These are phyloP conservation scores for Sardinella longiceps DNA, from an alignment of 2,797 vertebrate genomes.

Conservation along the genomic window DNA sequence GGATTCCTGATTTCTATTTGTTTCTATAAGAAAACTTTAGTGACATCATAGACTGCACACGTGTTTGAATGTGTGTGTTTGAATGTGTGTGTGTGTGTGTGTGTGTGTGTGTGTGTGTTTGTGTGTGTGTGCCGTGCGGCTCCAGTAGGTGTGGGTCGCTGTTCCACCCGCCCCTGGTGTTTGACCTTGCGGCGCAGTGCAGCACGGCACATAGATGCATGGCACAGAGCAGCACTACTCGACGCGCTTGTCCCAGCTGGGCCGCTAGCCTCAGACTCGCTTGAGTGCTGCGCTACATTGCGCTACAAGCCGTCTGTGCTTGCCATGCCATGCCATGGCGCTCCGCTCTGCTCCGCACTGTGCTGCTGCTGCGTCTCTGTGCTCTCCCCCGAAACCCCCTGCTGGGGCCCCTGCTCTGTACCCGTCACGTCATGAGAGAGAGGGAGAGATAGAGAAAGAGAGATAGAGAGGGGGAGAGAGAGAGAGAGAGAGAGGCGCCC, in stretches of 20 bases:
- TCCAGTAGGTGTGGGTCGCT: neutral
- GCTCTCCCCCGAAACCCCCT: neutral
- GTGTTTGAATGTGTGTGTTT: neutral
- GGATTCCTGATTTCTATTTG: neutral
- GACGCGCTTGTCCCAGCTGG: no score
- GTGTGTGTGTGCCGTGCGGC: neutral
- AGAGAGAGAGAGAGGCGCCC: neutral
- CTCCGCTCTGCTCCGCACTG: no score
- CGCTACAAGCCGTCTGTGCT: no score
- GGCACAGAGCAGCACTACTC: no score
- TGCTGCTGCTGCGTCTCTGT: neutral
- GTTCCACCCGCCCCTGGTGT: neutral
- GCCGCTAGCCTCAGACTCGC: neutral
- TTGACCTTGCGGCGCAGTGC: neutral
- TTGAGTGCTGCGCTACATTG: neutral
- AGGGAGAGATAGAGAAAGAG: neutral
- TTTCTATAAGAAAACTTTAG: no score
- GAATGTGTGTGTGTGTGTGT: neutral
- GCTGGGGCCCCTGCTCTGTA: neutral
- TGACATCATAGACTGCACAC: no score
- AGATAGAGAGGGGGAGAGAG: neutral
- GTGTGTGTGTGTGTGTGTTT: no score
- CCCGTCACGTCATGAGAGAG: neutral
- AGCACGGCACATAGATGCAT: no score
- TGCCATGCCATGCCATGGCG: no score